Percentiles rank a stretch among this genome's conserved stretches.
These are phyloP conservation scores for Pterostichus niger DNA, from an alignment of 2,888 invertebrate genomes.

Conservation along the genomic window DNA sequence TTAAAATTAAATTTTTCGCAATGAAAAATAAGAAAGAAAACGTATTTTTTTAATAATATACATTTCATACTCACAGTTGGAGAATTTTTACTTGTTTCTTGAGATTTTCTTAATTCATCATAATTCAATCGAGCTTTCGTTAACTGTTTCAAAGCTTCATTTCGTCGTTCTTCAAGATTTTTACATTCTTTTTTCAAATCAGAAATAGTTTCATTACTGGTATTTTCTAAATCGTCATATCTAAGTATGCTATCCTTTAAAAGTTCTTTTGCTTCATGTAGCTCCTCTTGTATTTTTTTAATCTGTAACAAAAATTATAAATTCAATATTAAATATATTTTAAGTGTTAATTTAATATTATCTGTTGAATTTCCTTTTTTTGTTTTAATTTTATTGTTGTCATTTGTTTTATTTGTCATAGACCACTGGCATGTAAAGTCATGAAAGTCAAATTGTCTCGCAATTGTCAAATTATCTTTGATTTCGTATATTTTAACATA, in stretches of 20 bases:
- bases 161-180: not conserved
- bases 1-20: too few species aligned
- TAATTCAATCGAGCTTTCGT: constrained; percentile 1
- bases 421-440: too few species aligned
- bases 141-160: constrained; percentile 15
- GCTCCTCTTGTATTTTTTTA: constrained; percentile 32
- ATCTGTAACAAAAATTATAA: not conserved
- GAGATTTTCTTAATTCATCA: constrained; percentile 30
- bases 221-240: constrained; percentile 12
- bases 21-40: too few species aligned
- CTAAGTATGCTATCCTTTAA: constrained; percentile 16
- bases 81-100: constrained; percentile 4
- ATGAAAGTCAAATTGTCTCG: too few species aligned
- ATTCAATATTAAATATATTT: not conserved
- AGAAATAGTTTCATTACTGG: constrained; percentile 8
- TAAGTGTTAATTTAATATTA: too few species aligned
- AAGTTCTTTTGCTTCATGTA: constrained; percentile 8
- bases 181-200: constrained; percentile 21
- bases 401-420: too few species aligned
- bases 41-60: too few species aligned
- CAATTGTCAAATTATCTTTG: too few species aligned
- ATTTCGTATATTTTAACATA: too few species aligned
- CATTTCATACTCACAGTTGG: not conserved
- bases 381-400: too few species aligned
- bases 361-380: too few species aligned